Evolutionary conservation across 2,113 vertebrate species (phyloP).

Genomic region (Anoplopoma fimbria): DNA sequence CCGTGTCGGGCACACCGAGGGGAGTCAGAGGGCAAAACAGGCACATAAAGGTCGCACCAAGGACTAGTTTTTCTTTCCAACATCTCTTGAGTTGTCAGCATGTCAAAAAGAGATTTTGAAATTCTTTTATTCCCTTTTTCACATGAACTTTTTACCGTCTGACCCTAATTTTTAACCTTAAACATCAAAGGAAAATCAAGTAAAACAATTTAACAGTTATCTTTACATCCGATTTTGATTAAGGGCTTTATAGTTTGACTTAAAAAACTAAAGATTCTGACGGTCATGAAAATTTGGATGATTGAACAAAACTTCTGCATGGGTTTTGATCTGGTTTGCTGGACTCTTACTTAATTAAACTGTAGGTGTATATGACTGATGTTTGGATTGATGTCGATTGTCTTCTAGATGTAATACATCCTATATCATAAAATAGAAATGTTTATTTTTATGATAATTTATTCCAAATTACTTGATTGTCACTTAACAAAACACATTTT

Average conservation of each 20-base stretch:
- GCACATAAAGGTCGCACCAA: slow-evolving; percentile 26
- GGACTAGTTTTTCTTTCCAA: slow-evolving; percentile 15
- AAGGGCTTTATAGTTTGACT: not conserved
- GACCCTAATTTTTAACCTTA: not conserved
- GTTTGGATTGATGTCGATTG: not conserved
- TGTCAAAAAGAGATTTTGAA: slow-evolving; percentile 28
- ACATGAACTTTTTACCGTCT: not conserved
- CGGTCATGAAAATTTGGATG: not conserved
- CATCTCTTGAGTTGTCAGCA: slow-evolving; percentile 26
- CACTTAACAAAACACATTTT: no score
- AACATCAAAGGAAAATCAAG: not conserved
- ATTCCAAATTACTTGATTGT: no score
- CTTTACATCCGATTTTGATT: not conserved
- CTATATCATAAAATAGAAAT: no score
- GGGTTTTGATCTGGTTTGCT: not conserved
- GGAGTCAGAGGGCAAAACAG: slow-evolving; percentile 27
- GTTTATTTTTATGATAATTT: no score
- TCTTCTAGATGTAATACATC: not conserved
- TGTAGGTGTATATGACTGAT: no score
- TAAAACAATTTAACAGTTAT: not conserved
- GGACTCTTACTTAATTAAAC: no score
- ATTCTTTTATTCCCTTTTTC: not conserved
- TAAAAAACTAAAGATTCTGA: not conserved
- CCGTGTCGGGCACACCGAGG: slow-evolving; percentile 44
- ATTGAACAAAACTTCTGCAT: not conserved